These are phyloP conservation scores for Pristionchus exspectatus DNA, from an alignment of 2,888 invertebrate species.

Conservation along the genomic window DNA sequence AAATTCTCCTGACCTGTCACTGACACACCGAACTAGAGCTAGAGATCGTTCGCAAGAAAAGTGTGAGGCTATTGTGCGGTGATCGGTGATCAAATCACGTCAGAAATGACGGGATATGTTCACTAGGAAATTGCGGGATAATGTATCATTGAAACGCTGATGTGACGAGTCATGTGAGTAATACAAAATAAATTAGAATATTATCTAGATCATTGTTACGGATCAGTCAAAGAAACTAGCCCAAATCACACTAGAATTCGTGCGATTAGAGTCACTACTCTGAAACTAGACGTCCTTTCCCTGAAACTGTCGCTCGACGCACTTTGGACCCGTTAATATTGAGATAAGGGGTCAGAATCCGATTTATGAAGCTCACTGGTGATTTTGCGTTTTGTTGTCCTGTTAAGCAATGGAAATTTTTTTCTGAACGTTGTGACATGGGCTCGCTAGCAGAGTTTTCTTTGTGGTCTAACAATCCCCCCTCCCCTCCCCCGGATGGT, in stretches of 20 bases:
- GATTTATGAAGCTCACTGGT: background rate
- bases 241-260: background rate
- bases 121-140: too few relatives aligned
- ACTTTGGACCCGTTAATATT: background rate
- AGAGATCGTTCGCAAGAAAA: background rate
- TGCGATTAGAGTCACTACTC: background rate
- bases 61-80: background rate
- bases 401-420: background rate
- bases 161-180: too few relatives aligned
- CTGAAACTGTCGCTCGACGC: background rate
- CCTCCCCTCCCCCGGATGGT: too few relatives aligned
- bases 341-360: background rate
- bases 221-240: background rate
- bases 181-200: too few relatives aligned
- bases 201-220: too few relatives aligned
- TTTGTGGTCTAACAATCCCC: too few relatives aligned
- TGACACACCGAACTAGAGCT: background rate
- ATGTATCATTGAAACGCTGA: too few relatives aligned
- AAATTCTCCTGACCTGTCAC: background rate
- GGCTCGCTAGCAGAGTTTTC: too few relatives aligned
- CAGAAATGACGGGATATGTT: too few relatives aligned
- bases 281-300: background rate
- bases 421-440: too few relatives aligned
- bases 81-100: too few relatives aligned
- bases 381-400: background rate